These are phyloP conservation scores for Diploptera punctata DNA, from an alignment of 2,888 invertebrate species.

Conservation along the genomic window DNA sequence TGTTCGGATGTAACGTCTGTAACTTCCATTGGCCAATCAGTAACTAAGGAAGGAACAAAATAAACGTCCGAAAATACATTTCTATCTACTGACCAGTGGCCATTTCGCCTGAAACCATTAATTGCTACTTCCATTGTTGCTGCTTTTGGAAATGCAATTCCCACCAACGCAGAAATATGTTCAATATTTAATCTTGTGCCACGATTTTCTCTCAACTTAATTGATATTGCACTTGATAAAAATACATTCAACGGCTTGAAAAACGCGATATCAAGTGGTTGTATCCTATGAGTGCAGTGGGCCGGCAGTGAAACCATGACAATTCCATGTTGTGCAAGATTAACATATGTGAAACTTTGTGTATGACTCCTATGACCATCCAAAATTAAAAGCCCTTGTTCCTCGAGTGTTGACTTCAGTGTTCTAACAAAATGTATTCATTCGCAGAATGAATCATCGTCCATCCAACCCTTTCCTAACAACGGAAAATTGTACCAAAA, in stretches of 20 bases:
- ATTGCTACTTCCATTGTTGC: conserved; percentile 29
- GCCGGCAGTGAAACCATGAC: conserved; percentile 12
- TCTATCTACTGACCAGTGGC: conserved; percentile 28
- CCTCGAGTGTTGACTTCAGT: no score
- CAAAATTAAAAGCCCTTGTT: no score
- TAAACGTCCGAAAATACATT: conserved; percentile 34
- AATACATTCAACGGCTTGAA: conserved; percentile 25
- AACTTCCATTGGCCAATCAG: conserved; percentile 1
- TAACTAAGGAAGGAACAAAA: conserved; percentile 15
- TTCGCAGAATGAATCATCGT: no score
- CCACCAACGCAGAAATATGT: conserved; percentile 30
- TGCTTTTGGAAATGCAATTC: conserved; percentile 27
- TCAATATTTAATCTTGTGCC: conserved; percentile 26
- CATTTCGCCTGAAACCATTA: conserved; percentile 31
- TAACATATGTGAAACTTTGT: no score
- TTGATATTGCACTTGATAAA: conserved; percentile 18
- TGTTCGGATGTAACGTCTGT: no score
- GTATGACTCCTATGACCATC: no score
- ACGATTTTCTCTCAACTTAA: conserved; percentile 26
- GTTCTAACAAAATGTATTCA: no score
- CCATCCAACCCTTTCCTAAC: no score
- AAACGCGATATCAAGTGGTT: no score
- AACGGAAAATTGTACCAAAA: no score
- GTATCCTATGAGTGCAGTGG: no score
- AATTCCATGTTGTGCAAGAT: not conserved